Base-by-base conservation (phyloP, 2,113 vertebrate species). In the Ailuropoda melanoleuca region DNA sequence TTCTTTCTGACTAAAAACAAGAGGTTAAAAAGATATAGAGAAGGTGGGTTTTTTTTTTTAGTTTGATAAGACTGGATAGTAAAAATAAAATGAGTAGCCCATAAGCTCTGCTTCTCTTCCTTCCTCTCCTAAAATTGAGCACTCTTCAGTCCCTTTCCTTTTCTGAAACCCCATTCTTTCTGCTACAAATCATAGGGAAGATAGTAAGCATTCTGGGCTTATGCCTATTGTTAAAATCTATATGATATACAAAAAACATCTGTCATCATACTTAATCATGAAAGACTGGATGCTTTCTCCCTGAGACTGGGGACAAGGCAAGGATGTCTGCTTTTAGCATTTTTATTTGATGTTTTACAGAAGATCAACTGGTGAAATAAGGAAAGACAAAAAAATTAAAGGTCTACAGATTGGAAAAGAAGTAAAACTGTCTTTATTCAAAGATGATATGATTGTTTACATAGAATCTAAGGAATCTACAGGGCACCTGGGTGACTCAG, bases 1-100 rank as follows among this genome's bases (percentile, higher is more conserved):
- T 90, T 90, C 37, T 77, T 74, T 90, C 31, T 87, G 31, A 77
- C 62, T 92, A 96, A 92, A 97, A 75, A 84, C 9, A 88, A 95
- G 50, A 53, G 26, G n/a, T 39, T 50, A n/a, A 64, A 84, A 92
- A 94, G 60, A 84, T 84, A 85, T 4, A 75, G 11, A 6, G 3
- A 53, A 43, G 6, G 23, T 53, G 6, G 37, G 9, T 43, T 43
- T 43, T 4, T 48, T 72, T 86, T 84, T 84, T 68, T 23, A 85
- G 17, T 96, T 75, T 86, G 60, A 62, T 78, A 62, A 81, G 37
- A 62, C 46, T 83, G n/a, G 34, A 80, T 58, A 50, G 55, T 86
- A 88, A 84, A 70, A 85, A 56, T 55, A 55, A 37, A 53, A 60
- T 86, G 39, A 64, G 14, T 92, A 85, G n/a, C 62, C 19, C 26